Conservation (phyloP, 2,888 invertebrate genomes). For the Acronicta aceris region DNA sequence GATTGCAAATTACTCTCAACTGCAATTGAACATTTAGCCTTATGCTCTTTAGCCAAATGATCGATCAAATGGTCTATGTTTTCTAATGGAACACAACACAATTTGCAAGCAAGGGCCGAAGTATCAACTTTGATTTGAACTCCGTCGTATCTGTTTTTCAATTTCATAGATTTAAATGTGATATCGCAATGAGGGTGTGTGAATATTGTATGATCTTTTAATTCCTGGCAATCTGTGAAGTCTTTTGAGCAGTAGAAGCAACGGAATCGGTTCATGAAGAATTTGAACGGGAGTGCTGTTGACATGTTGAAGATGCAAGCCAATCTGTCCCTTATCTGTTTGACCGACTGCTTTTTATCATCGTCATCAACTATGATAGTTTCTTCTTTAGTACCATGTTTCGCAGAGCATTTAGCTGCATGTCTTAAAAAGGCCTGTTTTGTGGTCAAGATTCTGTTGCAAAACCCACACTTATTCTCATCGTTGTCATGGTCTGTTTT, state of each 20-base stretch:
- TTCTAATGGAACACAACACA: conserved; percentile 65
- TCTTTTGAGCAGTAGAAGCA: conserved; percentile 82
- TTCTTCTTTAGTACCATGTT: conserved; percentile 39
- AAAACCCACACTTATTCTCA: conserved; percentile 72
- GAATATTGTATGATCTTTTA: conserved; percentile 72
- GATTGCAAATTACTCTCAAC: conserved; percentile 67
- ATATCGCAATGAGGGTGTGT: conserved; percentile 78
- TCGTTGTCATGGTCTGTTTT: conserved; percentile 68
- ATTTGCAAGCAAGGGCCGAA: conserved; percentile 70
- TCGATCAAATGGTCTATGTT: conserved; percentile 66
- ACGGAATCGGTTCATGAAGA: conserved; percentile 74
- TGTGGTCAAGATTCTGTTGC: conserved; percentile 69
- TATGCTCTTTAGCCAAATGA: conserved; percentile 70
- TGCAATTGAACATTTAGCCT: conserved; percentile 62
- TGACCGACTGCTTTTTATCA: conserved; percentile 64
- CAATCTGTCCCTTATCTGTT: conserved; percentile 70
- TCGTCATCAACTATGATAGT: conserved; percentile 53
- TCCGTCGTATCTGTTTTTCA: conserved; percentile 73
- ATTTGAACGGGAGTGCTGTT: conserved; percentile 79
- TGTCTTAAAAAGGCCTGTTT: conserved; percentile 75
- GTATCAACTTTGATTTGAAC: conserved; percentile 77
- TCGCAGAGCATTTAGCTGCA: conserved; percentile 67
- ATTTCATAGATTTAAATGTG: conserved; percentile 71
- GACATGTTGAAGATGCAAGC: conserved; percentile 78
- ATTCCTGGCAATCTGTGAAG: conserved; percentile 71